Evolutionary conservation across 2,888 invertebrate genomes (phyloP), one percentile per base, ranked within the genome.

Genomic region (Sesia bembeciformis): DNA sequence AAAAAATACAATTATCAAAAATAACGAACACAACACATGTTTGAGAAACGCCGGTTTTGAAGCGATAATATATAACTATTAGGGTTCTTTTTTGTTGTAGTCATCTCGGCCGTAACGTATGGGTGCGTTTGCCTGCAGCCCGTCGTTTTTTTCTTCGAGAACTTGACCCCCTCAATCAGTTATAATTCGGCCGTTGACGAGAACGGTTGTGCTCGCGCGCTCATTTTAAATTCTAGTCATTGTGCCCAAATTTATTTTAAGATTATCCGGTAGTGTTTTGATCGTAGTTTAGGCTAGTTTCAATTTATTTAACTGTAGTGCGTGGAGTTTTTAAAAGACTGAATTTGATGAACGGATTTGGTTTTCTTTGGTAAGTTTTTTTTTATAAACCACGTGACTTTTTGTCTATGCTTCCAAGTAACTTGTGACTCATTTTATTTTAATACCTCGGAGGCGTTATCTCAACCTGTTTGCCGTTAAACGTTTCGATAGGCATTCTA

Each of bases 61-160:
- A 62, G 56, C 78, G 70, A 81, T 81, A 84, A 84, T 84, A 86
- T 39, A 40, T 56, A 56, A 57, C 55, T 57, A 88, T 86, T 84
- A 84, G 86, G 87, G 85, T 85, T 80, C 81, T 81, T 88, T 85
- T 89, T 89, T 87, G 86, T 86, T 81, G 76, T 76, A 82, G 79
- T 81, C 85, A 85, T 89, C 87, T 88, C 87, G 76, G 67, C 78
- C 76, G 85, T 83, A 85, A 80, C 83, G 87, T 84, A 86, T 84
- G 85, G 84, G 84, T 80, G 84, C 82, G 77, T 78, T 78, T 76
- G 83, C 78, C 78, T 81, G 81, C 80, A 74, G 70, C 75, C 72
- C 74, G 66, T 23, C 23, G 23, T 23, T 67, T 71, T 77, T 81
- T 77, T 82, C 85, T 84, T 78, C 76, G 69, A 81, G 83, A 85